phyloP scores from a whole-genome alignment of 2,797 vertebrate genomes.

The Odontamblyopus rebecca region DNA sequence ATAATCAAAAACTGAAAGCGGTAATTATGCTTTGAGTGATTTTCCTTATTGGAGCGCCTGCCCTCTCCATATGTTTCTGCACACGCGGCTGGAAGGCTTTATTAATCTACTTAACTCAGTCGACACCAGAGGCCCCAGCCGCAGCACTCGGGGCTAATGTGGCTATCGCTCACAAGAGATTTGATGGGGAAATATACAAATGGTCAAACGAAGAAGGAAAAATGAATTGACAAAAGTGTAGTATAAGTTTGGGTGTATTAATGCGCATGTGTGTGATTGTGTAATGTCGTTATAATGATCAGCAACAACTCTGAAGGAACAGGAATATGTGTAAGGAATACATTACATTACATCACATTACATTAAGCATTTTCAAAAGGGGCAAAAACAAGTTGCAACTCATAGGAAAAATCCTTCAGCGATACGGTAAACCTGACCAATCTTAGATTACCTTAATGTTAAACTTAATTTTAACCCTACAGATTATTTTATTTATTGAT shows the following conservation, averaged over 20 bases:
- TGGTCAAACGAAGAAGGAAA: slow-evolving; percentile 27
- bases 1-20: slow-evolving; percentile 45
- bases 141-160: slow-evolving; percentile 18
- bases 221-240: slow-evolving; percentile 19
- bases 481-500: no score
- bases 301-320: no score
- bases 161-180: slow-evolving; percentile 35
- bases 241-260: background rate
- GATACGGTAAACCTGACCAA: no score
- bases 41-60: slow-evolving; percentile 18
- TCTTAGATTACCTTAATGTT: no score
- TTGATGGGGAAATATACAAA: slow-evolving; percentile 24
- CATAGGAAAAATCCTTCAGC: no score
- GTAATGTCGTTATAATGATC: background rate
- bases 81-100: slow-evolving; percentile 16
- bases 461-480: no score
- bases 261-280: background rate
- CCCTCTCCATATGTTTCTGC: slow-evolving; percentile 24
- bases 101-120: slow-evolving; percentile 17
- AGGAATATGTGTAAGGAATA: no score
- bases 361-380: no score
- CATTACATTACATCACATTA: no score
- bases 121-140: slow-evolving; percentile 2
- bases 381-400: no score
- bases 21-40: slow-evolving; percentile 42